Evolutionary conservation across 2,888 invertebrate genomes (phyloP), one percentile per base, ranked within the genome.

Genomic region (Cordilura impudica): DNA sequence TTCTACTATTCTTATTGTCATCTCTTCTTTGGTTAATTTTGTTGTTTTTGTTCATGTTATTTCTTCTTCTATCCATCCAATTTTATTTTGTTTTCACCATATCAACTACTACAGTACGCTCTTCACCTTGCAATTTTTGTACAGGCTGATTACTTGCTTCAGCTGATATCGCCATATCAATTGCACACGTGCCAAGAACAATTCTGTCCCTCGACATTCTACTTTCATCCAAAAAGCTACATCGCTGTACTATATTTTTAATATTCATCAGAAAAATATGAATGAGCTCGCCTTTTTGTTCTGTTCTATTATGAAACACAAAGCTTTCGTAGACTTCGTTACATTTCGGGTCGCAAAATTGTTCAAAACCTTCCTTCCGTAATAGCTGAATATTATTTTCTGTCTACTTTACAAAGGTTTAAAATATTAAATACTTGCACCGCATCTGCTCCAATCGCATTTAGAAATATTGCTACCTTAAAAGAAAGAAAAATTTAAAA

Each of bases 391-490:
- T 74, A 79, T 26, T 49, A n/a, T 14, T 18, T 10, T 56, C 73
- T 73, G 73, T 35, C 26, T 5, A 3, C 6, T 26, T 3, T 35
- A 14, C 14, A 51, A 14, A 71, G 8, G 19, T 63, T 61, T 2
- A 85, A 83, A 2, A 83, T 83, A 21, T 85, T 81, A 47, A 60
- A 85, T 35, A 82, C 81, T 58, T 85, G 84, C 6, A 84, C 73
- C 0, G 84, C 84, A 21, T 84, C 84, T 4, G 83, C 69, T 6
- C 84, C 83, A 29, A 83, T 81, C 0, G 82, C 73, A 31, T 85
- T 83, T 10, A 85, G 58, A 16, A 85, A 82, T 53, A 85, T n/a
- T n/a, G n/a, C n/a, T n/a, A n/a, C n/a, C n/a, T n/a, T n/a, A n/a
- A n/a, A n/a, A n/a, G n/a, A n/a, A n/a, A n/a, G n/a, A n/a, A n/a